A percentile compares a stretch with the other conserved stretches of the same genome.
Conservation (phyloP, 2,888 invertebrate genomes). For the Emmelina monodactyla region DNA sequence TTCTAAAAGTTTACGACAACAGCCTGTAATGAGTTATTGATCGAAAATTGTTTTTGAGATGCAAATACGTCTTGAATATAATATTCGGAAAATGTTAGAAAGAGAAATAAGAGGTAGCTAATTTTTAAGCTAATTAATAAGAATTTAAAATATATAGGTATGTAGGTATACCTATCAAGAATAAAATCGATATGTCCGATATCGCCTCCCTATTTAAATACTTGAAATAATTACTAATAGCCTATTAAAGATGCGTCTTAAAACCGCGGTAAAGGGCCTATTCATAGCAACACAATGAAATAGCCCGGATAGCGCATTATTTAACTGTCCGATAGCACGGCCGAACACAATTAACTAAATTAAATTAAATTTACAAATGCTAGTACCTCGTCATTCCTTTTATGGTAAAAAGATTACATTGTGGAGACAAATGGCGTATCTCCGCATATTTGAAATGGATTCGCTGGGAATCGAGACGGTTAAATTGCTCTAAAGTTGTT, state of each 20-base stretch:
- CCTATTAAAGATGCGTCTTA: conserved; percentile 49
- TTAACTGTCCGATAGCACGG: conserved; percentile 28
- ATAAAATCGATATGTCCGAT: conserved; percentile 2
- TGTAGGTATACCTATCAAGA: too few species aligned
- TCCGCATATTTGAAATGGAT: conserved; percentile 46
- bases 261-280: conserved; percentile 33
- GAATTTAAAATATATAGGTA: too few species aligned
- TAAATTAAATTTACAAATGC: conserved; percentile 47
- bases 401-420: conserved; percentile 65
- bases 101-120: too few species aligned
- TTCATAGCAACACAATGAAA: conserved; percentile 53
- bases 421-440: conserved; percentile 52
- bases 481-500: too few species aligned
- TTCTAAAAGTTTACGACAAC: too few species aligned
- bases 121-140: too few species aligned
- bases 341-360: conserved; percentile 47
- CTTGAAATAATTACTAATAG: too few species aligned
- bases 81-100: too few species aligned
- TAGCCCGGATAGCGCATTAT: conserved; percentile 48
- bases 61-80: too few species aligned
- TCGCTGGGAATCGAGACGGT: too few species aligned
- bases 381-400: conserved; percentile 52
- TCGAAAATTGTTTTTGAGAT: too few species aligned
- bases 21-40: too few species aligned
- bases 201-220: neutral